Percentiles rank a stretch among this genome's conserved stretches.
phyloP scores from a whole-genome alignment of 2,888 invertebrate genomes.

The Psylliodes chrysocephalus region DNA sequence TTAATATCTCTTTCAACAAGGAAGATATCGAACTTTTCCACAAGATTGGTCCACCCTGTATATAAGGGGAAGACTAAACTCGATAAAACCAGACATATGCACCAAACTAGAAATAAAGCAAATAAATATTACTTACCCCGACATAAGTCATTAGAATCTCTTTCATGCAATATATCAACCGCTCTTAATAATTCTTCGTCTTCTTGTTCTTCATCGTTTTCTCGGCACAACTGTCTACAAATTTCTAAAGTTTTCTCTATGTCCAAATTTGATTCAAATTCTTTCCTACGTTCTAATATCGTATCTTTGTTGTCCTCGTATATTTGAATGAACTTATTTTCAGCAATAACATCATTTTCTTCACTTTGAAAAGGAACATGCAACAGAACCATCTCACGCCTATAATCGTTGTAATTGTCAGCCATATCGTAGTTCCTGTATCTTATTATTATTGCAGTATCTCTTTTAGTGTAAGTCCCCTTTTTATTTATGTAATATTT shows the following conservation, averaged over 20 bases:
- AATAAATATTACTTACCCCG: too few relatives aligned
- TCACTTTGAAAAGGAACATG: slow-evolving; percentile 59
- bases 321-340: slow-evolving; percentile 54
- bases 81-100: too few relatives aligned
- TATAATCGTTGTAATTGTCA: slow-evolving; percentile 54
- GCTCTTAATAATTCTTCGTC: too few relatives aligned
- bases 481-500: slow-evolving; percentile 43
- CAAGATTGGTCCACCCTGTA: too few relatives aligned
- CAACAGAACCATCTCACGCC: slow-evolving; percentile 57
- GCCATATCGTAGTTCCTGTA: slow-evolving; percentile 59
- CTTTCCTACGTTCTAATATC: slow-evolving; percentile 49
- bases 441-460: slow-evolving; percentile 53
- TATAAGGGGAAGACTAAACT: too few relatives aligned
- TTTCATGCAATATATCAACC: too few relatives aligned
- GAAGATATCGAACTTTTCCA: too few relatives aligned
- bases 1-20: too few relatives aligned
- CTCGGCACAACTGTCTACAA: slow-evolving; percentile 56
- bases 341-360: slow-evolving; percentile 56
- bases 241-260: slow-evolving; percentile 55
- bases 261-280: slow-evolving; percentile 56
- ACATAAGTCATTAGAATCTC: too few relatives aligned
- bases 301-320: slow-evolving; percentile 53
- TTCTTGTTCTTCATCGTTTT: background rate
- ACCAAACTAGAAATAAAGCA: too few relatives aligned
- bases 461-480: slow-evolving; percentile 36